Base-by-base conservation (phyloP, 1,140 invertebrate species). In the Eurosta solidaginis region DNA sequence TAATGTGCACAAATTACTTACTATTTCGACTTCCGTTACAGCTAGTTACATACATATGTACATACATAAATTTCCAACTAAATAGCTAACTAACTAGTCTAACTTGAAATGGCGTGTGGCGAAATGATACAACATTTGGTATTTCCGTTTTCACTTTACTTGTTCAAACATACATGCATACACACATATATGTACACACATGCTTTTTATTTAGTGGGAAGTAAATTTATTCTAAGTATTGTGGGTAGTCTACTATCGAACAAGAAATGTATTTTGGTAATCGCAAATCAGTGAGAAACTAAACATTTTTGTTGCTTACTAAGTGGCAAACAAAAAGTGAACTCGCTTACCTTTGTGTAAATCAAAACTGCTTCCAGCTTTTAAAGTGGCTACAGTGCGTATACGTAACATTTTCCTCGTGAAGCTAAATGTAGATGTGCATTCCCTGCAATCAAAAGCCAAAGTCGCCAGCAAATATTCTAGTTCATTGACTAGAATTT, bases 51-150 rank as follows among this genome's bases (percentile, higher is more conserved):
- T n/a, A n/a, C n/a, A n/a, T n/a, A n/a, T n/a, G n/a, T n/a, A n/a
- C n/a, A n/a, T n/a, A n/a, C n/a, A 29, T 63, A 68, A 12, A 59
- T 6, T 27, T 29, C 14, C 17, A 40, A 1, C 33, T 9, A 6
- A 10, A 33, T 17, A 20, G 27, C 33, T 33, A 68, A 27, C 22
- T 42, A 20, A n/a, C 33, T 59, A 5, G 27, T 59, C 27, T 68
- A 42, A 33, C 33, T 17, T 22, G 6, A 40, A 40, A 68, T 68
- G n/a, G 36, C 59, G 33, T 68, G 59, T 36, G 59, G 59, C 59
- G 40, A 36, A 68, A 68, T 68, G 59, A 68, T 68, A 68, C n/a
- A 68, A 68, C 59, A 68, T 68, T 68, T 68, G 59, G 59, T n/a
- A 68, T 40, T 68, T 68, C 59, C 59, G 59, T 68, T 68, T 40